Evolutionary conservation across 2,113 vertebrate species (phyloP), one percentile per base, ranked within the genome.

Genomic region (Rhodinocichla rosea): DNA sequence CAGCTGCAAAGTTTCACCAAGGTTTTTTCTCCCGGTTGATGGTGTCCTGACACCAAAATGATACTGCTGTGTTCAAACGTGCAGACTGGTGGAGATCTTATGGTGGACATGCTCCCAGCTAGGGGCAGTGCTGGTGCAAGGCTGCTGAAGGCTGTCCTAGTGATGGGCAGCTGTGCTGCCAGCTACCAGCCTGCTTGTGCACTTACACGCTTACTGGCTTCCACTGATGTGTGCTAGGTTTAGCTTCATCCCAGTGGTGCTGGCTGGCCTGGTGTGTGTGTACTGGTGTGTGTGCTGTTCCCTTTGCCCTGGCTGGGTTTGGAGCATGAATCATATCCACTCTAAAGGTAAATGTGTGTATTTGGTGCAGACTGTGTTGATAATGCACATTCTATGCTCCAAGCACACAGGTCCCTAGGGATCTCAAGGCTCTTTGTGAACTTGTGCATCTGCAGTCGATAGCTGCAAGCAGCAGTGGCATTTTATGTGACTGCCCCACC

Each of bases 361-460:
- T 67, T 71, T 86, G 62, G 50, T 60, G 24, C 1, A 3, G 45
- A 4, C 33, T n/a, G 6, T 42, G 32, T 50, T 1, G 1, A 4
- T 65, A 32, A 35, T 8, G 4, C 19, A 4, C 44, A 8, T 60
- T 62, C 42, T 40, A 16, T 21, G 5, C 18, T 13, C 59, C 18
- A 24, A 68, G 39, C 21, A 32, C 40, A 11, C 24, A n/a, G 37
- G 32, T 75, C 42, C 70, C 4, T 3, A 57, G 37, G 13, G n/a
- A 39, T 45, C 71, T 56, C 50, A 22, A 18, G 35, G 45, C 19
- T 37, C 7, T 42, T 52, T 55, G 50, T 39, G 55, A 73, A 28
- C 44, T 17, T 30, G 12, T 15, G 37, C 32, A 8, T 49, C 63
- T 69, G 40, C 40, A 27, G n/a, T 23, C 0, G 0, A 22, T 39